A percentile compares a stretch with the other conserved stretches of the same genome.
Evolutionary conservation across 2,113 vertebrate genomes (phyloP).

Genomic region (Tonatia bakeri): DNA sequence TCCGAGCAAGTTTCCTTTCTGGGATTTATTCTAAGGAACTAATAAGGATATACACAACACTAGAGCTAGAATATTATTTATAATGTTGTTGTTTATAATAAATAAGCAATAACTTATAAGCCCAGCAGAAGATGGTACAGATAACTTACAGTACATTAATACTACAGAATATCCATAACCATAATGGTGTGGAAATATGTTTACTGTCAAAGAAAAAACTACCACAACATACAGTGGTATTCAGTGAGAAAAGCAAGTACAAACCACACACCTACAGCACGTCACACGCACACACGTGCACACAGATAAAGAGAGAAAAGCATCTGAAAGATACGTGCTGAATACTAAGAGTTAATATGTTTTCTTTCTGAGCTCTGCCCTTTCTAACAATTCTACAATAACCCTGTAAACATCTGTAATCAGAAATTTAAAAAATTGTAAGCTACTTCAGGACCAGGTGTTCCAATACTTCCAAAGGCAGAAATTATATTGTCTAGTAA

Average conservation of each 20-base stretch:
- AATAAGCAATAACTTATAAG: background rate
- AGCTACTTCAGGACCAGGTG: background rate
- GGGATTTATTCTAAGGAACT: background rate
- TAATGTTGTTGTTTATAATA: too few relatives aligned
- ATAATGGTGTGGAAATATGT: background rate
- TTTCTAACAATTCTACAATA: background rate
- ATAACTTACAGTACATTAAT: fast-evolving
- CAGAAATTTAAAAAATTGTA: background rate
- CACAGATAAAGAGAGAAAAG: background rate
- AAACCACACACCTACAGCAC: background rate
- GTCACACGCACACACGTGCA: background rate
- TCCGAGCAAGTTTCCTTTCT: background rate
- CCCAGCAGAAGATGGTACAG: background rate
- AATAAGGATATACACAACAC: background rate
- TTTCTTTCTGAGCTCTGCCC: background rate
- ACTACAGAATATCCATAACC: background rate
- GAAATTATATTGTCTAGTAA: background rate
- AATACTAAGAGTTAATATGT: background rate
- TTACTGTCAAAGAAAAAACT: background rate
- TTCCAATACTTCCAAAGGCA: background rate
- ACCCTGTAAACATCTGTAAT: background rate
- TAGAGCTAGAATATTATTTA: background rate
- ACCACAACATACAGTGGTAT: background rate
- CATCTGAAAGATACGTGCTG: background rate
- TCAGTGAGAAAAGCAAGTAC: background rate